These are phyloP conservation scores for Gymnodraco acuticeps DNA, from an alignment of 2,797 vertebrate species.

Conservation along the genomic window DNA sequence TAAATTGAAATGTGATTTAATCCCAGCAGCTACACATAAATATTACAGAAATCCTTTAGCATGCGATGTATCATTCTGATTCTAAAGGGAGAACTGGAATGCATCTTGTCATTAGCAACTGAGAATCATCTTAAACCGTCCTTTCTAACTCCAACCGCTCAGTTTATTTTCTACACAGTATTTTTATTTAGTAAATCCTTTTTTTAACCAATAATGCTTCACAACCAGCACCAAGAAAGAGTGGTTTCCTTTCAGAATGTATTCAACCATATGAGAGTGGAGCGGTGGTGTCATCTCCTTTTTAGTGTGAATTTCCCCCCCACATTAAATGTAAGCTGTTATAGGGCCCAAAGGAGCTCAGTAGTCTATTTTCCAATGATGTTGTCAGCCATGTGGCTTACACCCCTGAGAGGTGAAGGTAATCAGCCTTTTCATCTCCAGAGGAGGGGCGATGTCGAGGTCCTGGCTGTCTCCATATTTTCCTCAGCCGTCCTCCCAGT, in stretches of 20 bases:
- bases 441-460: slow-evolving; percentile 76
- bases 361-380: slow-evolving; percentile 88
- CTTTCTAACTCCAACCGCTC: slow-evolving; percentile 26
- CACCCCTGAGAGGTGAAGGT: slow-evolving; percentile 84
- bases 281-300: slow-evolving; percentile 78
- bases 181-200: slow-evolving; percentile 13
- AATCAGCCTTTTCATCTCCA: slow-evolving; percentile 86
- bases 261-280: slow-evolving; percentile 67
- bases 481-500: slow-evolving; percentile 54
- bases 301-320: slow-evolving; percentile 73
- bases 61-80: slow-evolving; percentile 27
- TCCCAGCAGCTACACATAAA: slow-evolving; percentile 7
- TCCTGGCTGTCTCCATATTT: slow-evolving; percentile 78
- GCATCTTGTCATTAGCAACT: slow-evolving; percentile 31
- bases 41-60: slow-evolving; percentile 13
- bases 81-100: slow-evolving; percentile 14
- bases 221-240: slow-evolving; percentile 49
- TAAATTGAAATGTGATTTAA: slow-evolving; percentile 32
- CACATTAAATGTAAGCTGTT: slow-evolving; percentile 83
- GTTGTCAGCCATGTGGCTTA: slow-evolving; percentile 86
- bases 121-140: slow-evolving; percentile 16
- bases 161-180: slow-evolving; percentile 10
- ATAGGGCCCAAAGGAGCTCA: slow-evolving; percentile 83
- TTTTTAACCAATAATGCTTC: slow-evolving; percentile 43
- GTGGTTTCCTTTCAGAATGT: slow-evolving; percentile 55